phyloP scores from a whole-genome alignment of 2,113 vertebrate genomes.

The Caretta caretta region DNA sequence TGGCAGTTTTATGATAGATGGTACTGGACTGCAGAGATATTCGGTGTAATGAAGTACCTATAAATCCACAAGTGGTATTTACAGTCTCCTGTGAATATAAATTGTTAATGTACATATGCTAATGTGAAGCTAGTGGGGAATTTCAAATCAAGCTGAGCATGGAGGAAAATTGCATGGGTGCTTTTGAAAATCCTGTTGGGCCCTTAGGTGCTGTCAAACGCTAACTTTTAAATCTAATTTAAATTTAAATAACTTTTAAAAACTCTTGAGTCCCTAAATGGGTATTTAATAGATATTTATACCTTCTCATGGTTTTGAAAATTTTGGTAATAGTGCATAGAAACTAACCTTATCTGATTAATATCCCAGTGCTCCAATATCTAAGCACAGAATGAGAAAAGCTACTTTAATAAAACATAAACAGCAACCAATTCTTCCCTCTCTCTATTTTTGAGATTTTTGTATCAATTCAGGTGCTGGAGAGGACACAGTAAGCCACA shows the following conservation, averaged over 20 bases:
- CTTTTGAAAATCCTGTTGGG: rapidly evolving
- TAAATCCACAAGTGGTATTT: not conserved
- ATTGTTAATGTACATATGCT: not conserved
- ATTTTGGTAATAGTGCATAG: not conserved
- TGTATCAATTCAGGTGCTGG: not conserved
- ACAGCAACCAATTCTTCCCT: not conserved
- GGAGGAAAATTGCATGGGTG: not conserved
- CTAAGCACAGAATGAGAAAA: not conserved
- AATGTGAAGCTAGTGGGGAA: not conserved
- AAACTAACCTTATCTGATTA: not conserved
- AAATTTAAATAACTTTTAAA: not conserved
- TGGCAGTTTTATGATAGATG: not conserved
- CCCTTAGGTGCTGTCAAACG: not conserved
- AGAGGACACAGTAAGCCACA: not conserved
- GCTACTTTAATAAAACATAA: not conserved
- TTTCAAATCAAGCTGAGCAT: not conserved
- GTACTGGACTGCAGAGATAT: not conserved
- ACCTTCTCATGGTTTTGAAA: not conserved
- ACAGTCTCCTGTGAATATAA: not conserved
- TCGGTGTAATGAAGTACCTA: not conserved
- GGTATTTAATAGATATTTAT: not conserved
- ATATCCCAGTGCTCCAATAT: not conserved
- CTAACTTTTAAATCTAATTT: not conserved
- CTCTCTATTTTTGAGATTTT: not conserved
- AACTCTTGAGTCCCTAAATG: not conserved